Evolutionary conservation across 2,113 vertebrate species (phyloP).

Genomic region (Polyodon spathula): DNA sequence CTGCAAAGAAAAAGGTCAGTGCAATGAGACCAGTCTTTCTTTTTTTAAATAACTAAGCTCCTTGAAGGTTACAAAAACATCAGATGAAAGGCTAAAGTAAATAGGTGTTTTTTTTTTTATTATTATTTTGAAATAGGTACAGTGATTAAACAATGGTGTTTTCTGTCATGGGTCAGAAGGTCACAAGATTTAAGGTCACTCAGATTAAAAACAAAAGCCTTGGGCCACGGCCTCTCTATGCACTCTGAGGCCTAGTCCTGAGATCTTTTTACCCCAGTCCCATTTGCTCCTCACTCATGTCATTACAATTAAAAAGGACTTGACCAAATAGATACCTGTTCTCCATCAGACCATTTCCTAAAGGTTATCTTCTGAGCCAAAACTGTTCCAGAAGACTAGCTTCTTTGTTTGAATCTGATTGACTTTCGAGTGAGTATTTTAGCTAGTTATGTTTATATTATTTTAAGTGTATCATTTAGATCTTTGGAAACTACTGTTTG

Average conservation of each 20-base stretch:
- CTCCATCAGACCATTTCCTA: not conserved
- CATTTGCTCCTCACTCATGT: conserved; percentile 35
- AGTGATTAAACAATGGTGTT: conserved; percentile 63
- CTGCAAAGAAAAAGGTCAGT: conserved; percentile 15
- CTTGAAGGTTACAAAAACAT: conserved; percentile 39
- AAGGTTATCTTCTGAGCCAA: not conserved
- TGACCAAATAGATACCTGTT: conserved; percentile 22
- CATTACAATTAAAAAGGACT: conserved; percentile 46
- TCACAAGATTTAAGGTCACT: conserved; percentile 41
- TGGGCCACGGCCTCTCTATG: conserved; percentile 37
- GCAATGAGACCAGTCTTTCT: not conserved
- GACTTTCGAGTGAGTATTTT: not conserved
- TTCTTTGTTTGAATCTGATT: not conserved
- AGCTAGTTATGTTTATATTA: too few species aligned
- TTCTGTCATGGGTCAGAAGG: conserved; percentile 57
- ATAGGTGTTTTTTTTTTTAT: conserved; percentile 65
- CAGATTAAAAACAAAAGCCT: conserved; percentile 42
- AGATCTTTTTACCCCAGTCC: conserved; percentile 26
- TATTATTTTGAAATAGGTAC: conserved; percentile 61
- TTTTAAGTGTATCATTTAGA: too few species aligned
- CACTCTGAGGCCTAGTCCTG: conserved; percentile 31
- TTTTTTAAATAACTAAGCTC: not conserved
- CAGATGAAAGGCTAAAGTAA: conserved; percentile 47
- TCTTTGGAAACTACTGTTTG: too few species aligned
- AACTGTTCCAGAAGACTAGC: not conserved